Conservation (phyloP, 2,797 vertebrate species). For the Neostethus bicornis region DNA sequence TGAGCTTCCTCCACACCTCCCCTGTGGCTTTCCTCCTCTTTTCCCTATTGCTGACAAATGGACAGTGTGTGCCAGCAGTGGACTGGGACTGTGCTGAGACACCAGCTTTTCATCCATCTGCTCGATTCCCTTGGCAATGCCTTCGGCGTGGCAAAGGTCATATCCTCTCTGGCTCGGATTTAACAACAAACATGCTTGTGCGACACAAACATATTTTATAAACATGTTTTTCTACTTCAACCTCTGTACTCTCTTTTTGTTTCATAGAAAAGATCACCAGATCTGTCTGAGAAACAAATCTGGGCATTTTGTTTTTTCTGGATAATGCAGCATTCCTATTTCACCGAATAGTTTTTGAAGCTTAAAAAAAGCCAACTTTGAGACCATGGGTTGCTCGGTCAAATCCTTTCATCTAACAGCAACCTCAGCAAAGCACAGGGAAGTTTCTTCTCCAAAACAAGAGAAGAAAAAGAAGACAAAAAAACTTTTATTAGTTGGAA, state of each 20-base stretch:
- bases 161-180: constrained; percentile 52
- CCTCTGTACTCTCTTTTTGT: not conserved
- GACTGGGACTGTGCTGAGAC: constrained; percentile 60
- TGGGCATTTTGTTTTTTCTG: constrained; percentile 5
- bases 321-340: constrained; percentile 26
- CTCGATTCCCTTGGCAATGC: constrained; percentile 45
- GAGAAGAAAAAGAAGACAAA: not conserved
- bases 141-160: constrained; percentile 58
- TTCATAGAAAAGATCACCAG: not conserved
- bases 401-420: not conserved
- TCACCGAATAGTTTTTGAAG: constrained; percentile 7
- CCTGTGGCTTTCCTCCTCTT: constrained; percentile 13
- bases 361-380: constrained; percentile 7
- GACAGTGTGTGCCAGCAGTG: constrained; percentile 39
- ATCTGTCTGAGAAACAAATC: constrained; percentile 11
- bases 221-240: not conserved
- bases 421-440: too few species aligned
- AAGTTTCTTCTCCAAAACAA: too few species aligned
- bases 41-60: constrained; percentile 62
- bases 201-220: constrained; percentile 25
- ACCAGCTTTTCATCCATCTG: constrained; percentile 67
- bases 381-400: constrained; percentile 43
- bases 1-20: constrained; percentile 10
- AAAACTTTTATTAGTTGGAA: not conserved
- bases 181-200: constrained; percentile 45